phyloP scores from a whole-genome alignment of 2,113 vertebrate genomes.

The Hydrochoerus hydrochaeris region DNA sequence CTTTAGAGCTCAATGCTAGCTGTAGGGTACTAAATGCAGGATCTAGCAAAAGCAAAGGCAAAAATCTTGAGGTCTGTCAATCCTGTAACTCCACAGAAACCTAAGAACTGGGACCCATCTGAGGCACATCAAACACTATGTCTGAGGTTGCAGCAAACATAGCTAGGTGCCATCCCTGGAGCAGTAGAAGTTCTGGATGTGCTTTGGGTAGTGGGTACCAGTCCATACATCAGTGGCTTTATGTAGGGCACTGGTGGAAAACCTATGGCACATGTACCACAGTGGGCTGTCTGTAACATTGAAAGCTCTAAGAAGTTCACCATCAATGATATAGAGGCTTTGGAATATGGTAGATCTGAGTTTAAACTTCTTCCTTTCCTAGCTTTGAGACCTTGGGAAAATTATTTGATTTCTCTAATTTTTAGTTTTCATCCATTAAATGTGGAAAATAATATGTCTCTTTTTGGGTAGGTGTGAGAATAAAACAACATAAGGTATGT shows the following conservation, averaged over 20 bases:
- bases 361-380: conserved; percentile 50
- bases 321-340: background rate
- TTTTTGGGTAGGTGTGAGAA: background rate
- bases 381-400: conserved; percentile 17
- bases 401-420: conserved; percentile 38
- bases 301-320: background rate
- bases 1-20: background rate
- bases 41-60: background rate
- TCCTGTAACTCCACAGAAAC: background rate
- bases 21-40: background rate
- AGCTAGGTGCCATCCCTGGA: background rate
- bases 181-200: background rate
- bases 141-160: background rate
- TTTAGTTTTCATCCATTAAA: conserved; percentile 38
- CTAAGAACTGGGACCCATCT: background rate
- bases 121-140: background rate
- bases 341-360: background rate
- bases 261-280: background rate
- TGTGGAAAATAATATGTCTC: background rate
- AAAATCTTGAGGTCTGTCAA: background rate
- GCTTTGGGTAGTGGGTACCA: background rate
- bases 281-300: background rate
- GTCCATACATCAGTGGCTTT: background rate
- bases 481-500: background rate
- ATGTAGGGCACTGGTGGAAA: background rate